Conservation (phyloP, 2,888 invertebrate genomes). For the Drosophila mettleri region DNA sequence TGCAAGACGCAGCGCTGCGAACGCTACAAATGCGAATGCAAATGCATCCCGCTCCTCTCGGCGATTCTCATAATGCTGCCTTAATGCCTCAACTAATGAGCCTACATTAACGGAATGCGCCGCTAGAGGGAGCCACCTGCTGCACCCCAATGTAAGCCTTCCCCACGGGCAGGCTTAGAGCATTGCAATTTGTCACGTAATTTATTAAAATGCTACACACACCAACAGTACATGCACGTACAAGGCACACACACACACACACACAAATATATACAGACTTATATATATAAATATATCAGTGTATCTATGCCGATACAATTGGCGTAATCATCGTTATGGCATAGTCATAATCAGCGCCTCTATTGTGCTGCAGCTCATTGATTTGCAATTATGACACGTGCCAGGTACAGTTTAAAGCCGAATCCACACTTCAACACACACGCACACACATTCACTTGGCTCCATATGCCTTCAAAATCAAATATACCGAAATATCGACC, state of each 20-base stretch:
- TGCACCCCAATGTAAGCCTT: constrained; percentile 36
- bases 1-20: constrained; percentile 52
- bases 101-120: constrained; percentile 73
- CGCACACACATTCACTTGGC: constrained; percentile 6
- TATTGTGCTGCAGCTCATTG: constrained; percentile 76
- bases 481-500: constrained; percentile 11
- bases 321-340: constrained; percentile 76
- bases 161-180: constrained; percentile 45
- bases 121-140: constrained; percentile 57
- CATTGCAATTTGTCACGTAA: constrained; percentile 78
- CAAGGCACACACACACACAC: constrained; percentile 34
- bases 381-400: constrained; percentile 80
- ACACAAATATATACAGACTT: constrained; percentile 27
- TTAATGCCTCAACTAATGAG: constrained; percentile 79
- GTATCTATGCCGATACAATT: constrained; percentile 58
- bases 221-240: constrained; percentile 24
- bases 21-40: constrained; percentile 31
- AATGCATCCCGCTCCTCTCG: constrained; percentile 39
- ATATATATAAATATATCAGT: constrained; percentile 17
- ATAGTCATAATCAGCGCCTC: constrained; percentile 73
- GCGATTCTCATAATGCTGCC: constrained; percentile 65
- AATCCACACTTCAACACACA: constrained; percentile 1
- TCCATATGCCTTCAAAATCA: constrained; percentile 8
- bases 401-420: constrained; percentile 47
- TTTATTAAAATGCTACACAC: constrained; percentile 78